Evolutionary conservation across 64 coral and sea anemone genomes (phyloP).

Genomic region (Catalaphyllia jardinei): DNA sequence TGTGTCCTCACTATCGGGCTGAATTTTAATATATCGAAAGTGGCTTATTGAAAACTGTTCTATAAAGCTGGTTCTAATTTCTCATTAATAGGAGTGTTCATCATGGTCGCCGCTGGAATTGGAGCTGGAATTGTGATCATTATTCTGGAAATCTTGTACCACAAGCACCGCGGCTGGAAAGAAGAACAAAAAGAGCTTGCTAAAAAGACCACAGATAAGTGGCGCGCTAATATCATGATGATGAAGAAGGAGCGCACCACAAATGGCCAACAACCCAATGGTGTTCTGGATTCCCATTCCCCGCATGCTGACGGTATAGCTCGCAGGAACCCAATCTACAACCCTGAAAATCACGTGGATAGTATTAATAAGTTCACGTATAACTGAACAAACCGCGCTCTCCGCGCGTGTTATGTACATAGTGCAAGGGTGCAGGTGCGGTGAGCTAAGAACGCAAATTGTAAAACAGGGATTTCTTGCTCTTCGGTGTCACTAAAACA

Average conservation of each 20-base stretch:
- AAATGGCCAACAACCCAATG: conserved; percentile 63
- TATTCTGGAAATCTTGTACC: conserved; percentile 94
- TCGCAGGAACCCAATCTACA: conserved; percentile 86
- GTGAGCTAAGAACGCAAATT: neutral
- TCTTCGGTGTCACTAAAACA: too few species aligned
- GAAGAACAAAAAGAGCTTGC: conserved; percentile 90
- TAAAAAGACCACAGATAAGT: conserved; percentile 94
- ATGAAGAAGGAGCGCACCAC: conserved; percentile 73
- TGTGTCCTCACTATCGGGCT: too few species aligned
- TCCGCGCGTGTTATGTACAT: neutral
- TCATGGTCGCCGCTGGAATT: conserved; percentile 96
- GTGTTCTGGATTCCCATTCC: conserved; percentile 35
- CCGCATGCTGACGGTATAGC: conserved; percentile 70
- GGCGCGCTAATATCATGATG: conserved; percentile 94
- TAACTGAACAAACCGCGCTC: conserved; percentile 12
- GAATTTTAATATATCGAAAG: too few species aligned
- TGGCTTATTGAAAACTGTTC: too few species aligned
- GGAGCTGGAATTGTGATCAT: conserved; percentile 96
- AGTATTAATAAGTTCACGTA: conserved; percentile 65
- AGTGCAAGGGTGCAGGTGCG: neutral
- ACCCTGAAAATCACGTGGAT: conserved; percentile 79
- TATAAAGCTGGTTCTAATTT: neutral
- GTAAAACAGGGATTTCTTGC: neutral
- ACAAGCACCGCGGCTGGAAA: conserved; percentile 97
- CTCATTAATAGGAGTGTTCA: conserved; percentile 79